Evolutionary conservation across 1,140 invertebrate species (phyloP), one percentile per base, ranked within the genome.

Genomic region (Cydia pomonella): DNA sequence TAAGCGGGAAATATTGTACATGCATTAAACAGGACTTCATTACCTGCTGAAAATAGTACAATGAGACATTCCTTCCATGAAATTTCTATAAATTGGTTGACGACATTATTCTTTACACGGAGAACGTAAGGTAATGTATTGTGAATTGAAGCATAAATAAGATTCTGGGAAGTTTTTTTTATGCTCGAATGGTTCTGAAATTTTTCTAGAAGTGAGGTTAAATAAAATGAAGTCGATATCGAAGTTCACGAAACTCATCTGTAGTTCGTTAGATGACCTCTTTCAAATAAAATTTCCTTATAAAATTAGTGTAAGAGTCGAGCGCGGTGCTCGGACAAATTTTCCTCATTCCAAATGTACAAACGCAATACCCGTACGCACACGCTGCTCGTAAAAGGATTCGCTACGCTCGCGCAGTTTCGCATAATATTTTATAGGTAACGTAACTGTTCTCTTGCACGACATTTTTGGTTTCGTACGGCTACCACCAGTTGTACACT

Each of bases 1-100:
- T 33, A 38, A 33, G 27, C 27, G 29, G 25, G 33, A 69, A 69
- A 59, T 41, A 18, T 33, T 38, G n/a, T 33, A 69, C 16, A 69
- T 69, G 64, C 64, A 5, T 69, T 69, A 69, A 69, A 29, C 29
- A 69, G 64, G 64, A 69, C 27, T 69, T 69, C n/a, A 69, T 69
- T 69, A 69, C 10, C 64, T 5, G 64, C 7, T 38, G 13, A 33
- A 33, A 33, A 69, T 69, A 18, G 29, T 69, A 41, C n/a, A 69
- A 69, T 69, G 3, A 9, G 27, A 69, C 33, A 33, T 69, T 69
- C 25, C 29, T 38, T 10, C 16, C 64, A 18, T 41, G 27, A 18
- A 69, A 69, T 18, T 33, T 33, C 25, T 69, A 33, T 33, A 38
- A 33, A 38, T 38, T 69, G n/a, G 33, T 69, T 69, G 29, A 66